Evolutionary conservation across 2,888 invertebrate species (phyloP).

Genomic region (Automeris io): DNA sequence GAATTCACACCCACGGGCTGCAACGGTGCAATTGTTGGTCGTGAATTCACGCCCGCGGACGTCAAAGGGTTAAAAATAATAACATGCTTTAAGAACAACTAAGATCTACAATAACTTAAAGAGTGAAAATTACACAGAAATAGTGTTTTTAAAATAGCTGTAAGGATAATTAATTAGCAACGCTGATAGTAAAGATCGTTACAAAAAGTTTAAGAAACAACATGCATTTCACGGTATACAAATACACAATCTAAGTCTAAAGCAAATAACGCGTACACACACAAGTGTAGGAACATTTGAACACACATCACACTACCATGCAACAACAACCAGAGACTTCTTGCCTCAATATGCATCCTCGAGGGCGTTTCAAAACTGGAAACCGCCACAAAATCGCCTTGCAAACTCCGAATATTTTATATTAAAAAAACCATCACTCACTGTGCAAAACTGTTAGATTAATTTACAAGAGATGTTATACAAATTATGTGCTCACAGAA

Average conservation of each 20-base stretch:
- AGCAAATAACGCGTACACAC: constrained; percentile 13
- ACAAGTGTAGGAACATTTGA: constrained; percentile 16
- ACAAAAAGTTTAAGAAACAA: background rate
- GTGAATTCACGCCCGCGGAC: no score
- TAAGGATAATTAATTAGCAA: background rate
- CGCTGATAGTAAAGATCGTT: background rate
- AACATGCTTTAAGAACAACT: background rate
- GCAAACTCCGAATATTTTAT: constrained; percentile 37
- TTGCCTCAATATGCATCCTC: constrained; percentile 77
- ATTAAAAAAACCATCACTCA: constrained; percentile 57
- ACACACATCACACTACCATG: constrained; percentile 28
- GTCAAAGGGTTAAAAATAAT: no score
- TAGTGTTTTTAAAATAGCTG: background rate
- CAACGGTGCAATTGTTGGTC: no score
- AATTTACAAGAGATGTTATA: constrained; percentile 36
- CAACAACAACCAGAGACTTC: constrained; percentile 53
- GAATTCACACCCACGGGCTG: no score
- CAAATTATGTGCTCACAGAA: constrained; percentile 38
- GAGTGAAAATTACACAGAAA: background rate
- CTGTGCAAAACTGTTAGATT: constrained; percentile 69
- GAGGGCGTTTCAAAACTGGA: constrained; percentile 44
- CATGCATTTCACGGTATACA: constrained; percentile 19
- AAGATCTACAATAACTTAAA: no score
- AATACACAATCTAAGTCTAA: constrained; percentile 16
- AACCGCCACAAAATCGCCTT: constrained; percentile 49